Evolutionary conservation across 2,888 invertebrate species (phyloP), one percentile per base, ranked within the genome.

Genomic region (Drosophila pullipes): DNA sequence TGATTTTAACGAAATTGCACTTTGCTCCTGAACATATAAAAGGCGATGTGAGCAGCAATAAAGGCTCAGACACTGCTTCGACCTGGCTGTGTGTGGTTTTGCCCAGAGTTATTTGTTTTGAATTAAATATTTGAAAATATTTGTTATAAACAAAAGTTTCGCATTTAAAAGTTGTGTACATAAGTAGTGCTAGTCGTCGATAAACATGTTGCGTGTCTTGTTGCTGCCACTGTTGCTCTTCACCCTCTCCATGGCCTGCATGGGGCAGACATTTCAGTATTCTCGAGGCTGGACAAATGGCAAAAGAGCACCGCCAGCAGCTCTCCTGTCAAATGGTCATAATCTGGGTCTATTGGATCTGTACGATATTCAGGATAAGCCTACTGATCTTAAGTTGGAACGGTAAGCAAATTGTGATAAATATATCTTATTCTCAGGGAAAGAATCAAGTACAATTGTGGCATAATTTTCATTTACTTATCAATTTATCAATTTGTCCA

Each of bases 281-380:
- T 96, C 96, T 49, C 94, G 96, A 0, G 96, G 96, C 7, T 97
- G 96, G 96, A 96, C 96, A 74, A 96, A 96, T 88, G 96, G 96
- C 30, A 96, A 96, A 85, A 93, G 96, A 1, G 79, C 89, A 1
- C 67, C 82, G 16, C 35, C 76, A 7, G 44, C 85, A 4, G 54
- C 76, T 4, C 54, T 83, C 6, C 28, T 83, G 44, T 57, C 60
- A 64, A 76, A 65, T 52, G 63, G 61, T 0, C 89, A 86, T 39
- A 91, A 91, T 30, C 68, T 85, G 28, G 75, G 75, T 22, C 50
- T 90, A 4, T 68, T 90, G 22, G 93, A 92, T 67, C 63, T 92
- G 16, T 91, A 91, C 39, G 92, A 93, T 53, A 44, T 89, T n/a
- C 91, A 85, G 58, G 92, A 91, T 22, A 69, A 66, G 50, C 66